Evolutionary conservation across 2,888 invertebrate species (phyloP).

Genomic region (Napeogenes sylphis): DNA sequence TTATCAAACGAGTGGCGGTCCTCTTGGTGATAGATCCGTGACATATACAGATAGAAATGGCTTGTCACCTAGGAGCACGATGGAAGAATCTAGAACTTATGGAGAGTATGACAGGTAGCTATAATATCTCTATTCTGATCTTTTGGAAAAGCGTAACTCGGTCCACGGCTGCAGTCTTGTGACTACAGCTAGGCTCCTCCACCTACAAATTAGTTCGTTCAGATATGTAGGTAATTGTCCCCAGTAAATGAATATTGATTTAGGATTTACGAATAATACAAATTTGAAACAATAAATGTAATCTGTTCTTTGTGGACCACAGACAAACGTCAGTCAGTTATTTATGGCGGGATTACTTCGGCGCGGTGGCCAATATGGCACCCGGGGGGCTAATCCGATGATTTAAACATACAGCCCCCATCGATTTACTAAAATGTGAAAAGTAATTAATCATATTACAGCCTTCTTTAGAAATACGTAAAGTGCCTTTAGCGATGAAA

Average conservation of each 20-base stretch:
- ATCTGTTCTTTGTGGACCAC: constrained; percentile 44
- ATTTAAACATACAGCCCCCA: constrained; percentile 60
- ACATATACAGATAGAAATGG: too few species aligned
- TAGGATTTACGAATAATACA: neutral
- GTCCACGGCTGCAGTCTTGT: too few species aligned
- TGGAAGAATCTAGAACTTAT: too few species aligned
- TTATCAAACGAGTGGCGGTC: too few species aligned
- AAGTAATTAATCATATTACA: constrained; percentile 63
- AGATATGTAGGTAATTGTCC: neutral
- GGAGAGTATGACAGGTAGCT: too few species aligned
- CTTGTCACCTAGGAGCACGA: too few species aligned
- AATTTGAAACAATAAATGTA: constrained; percentile 22
- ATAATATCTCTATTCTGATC: too few species aligned
- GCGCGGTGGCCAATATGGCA: constrained; percentile 57
- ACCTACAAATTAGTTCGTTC: neutral
- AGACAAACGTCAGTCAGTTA: constrained; percentile 59
- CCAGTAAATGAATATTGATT: too few species aligned
- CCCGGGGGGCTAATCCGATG: constrained; percentile 58
- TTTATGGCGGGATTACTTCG: constrained; percentile 64
- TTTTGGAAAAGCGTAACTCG: too few species aligned
- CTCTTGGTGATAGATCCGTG: too few species aligned
- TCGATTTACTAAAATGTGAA: constrained; percentile 56
- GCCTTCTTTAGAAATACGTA: constrained; percentile 45
- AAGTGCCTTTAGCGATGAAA: constrained; percentile 37
- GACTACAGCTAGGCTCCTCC: too few species aligned